A percentile compares a stretch with the other conserved stretches of the same genome.
Evolutionary conservation across 2,113 vertebrate species (phyloP).

Genomic region (Tor tambroides): DNA sequence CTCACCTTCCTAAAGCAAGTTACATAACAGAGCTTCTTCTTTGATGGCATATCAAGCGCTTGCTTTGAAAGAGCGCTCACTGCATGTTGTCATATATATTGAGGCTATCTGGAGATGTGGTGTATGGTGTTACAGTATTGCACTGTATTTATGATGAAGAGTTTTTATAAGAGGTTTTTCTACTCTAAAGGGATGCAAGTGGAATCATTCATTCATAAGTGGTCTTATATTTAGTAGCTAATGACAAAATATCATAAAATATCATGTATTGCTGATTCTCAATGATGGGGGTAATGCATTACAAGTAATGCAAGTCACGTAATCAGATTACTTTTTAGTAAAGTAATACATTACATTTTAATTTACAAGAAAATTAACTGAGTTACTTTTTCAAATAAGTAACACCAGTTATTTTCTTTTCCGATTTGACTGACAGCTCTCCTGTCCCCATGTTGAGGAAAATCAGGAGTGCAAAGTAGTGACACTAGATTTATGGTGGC

Average conservation of each 20-base stretch:
- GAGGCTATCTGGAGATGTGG: not conserved
- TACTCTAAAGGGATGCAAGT: not conserved
- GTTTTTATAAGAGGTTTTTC: not conserved
- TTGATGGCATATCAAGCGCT: not conserved
- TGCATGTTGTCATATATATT: not conserved
- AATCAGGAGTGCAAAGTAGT: no score
- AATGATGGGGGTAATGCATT: not conserved
- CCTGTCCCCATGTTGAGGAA: no score
- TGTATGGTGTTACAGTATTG: not conserved
- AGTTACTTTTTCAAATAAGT: no score
- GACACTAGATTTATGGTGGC: no score
- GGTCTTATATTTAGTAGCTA: not conserved
- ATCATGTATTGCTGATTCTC: no score
- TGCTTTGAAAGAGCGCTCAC: not conserved
- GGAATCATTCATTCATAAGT: not conserved
- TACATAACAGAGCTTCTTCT: constrained; percentile 33
- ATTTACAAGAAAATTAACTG: no score
- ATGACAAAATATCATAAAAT: not conserved
- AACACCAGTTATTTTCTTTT: no score
- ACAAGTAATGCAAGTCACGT: not conserved
- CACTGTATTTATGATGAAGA: not conserved
- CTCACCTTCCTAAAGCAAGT: constrained; percentile 41
- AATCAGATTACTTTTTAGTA: not conserved
- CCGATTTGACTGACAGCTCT: no score
- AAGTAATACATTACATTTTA: not conserved